Conservation (phyloP, 2,113 vertebrate genomes). For the Protobothrops flavoviridis region DNA sequence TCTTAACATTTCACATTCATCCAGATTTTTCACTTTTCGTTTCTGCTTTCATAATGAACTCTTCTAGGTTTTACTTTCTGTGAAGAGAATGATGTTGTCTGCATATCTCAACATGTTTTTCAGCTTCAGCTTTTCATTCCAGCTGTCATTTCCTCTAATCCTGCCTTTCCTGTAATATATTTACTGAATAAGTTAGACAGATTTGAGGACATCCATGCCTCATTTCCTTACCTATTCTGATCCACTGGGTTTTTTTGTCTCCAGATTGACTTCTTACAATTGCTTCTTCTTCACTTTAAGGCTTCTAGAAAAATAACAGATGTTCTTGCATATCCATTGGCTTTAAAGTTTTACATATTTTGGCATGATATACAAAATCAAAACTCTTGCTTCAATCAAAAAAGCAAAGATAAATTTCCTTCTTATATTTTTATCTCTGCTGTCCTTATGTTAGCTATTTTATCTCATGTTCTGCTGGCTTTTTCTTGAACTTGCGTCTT, state of each 20-base stretch:
- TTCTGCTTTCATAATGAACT: neutral
- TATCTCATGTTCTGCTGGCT: neutral
- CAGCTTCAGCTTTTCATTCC: neutral
- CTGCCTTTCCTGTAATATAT: neutral
- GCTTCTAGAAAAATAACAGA: neutral
- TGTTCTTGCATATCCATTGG: neutral
- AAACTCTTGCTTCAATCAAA: neutral
- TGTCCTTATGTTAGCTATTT: neutral
- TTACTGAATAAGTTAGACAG: neutral
- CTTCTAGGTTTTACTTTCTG: neutral
- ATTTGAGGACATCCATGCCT: neutral
- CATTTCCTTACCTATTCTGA: neutral
- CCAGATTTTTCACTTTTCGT: neutral
- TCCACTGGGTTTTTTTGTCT: neutral
- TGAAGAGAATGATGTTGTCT: neutral
- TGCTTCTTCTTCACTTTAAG: neutral
- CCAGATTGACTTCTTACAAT: neutral
- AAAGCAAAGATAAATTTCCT: neutral
- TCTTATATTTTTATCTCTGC: neutral
- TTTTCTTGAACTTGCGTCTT: neutral
- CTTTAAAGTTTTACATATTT: neutral
- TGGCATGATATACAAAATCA: neutral
- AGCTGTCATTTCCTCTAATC: neutral
- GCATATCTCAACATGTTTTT: neutral
- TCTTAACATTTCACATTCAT: neutral